phyloP scores from a whole-genome alignment of 2,888 invertebrate genomes.

The Ferrisia virgata region DNA sequence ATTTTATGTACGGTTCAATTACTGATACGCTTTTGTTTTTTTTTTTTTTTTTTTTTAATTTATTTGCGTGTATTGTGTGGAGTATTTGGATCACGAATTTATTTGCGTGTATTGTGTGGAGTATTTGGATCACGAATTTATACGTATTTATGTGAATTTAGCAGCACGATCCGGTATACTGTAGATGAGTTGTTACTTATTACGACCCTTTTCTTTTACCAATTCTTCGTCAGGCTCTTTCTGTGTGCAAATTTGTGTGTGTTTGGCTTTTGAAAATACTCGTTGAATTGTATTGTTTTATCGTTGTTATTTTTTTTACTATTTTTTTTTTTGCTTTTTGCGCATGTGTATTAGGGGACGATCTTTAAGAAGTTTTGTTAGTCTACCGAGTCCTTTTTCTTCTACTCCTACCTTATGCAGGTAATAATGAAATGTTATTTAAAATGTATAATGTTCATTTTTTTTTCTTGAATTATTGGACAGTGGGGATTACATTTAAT shows the following conservation, averaged over 20 bases:
- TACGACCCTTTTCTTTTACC: neutral
- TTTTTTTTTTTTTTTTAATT: too few species aligned
- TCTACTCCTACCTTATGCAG: constrained; percentile 40
- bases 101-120: neutral
- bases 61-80: neutral
- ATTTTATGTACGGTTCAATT: neutral
- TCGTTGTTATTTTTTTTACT: neutral
- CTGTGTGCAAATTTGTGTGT: neutral
- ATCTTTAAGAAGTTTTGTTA: constrained; percentile 39
- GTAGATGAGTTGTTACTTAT: neutral
- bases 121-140: neutral
- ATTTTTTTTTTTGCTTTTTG: constrained; percentile 7
- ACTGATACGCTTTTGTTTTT: neutral
- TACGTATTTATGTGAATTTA: neutral
- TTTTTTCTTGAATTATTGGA: neutral
- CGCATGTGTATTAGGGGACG: constrained; percentile 35
- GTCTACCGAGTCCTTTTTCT: constrained; percentile 34
- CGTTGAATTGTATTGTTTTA: neutral
- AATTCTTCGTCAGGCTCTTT: neutral
- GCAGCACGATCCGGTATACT: too few species aligned
- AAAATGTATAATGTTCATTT: neutral
- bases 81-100: too few species aligned
- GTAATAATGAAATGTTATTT: constrained; percentile 12
- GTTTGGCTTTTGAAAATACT: neutral
- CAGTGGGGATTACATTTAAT: too few species aligned